Base-by-base conservation (phyloP, 1,140 invertebrate genomes). In the Delia radicum region DNA sequence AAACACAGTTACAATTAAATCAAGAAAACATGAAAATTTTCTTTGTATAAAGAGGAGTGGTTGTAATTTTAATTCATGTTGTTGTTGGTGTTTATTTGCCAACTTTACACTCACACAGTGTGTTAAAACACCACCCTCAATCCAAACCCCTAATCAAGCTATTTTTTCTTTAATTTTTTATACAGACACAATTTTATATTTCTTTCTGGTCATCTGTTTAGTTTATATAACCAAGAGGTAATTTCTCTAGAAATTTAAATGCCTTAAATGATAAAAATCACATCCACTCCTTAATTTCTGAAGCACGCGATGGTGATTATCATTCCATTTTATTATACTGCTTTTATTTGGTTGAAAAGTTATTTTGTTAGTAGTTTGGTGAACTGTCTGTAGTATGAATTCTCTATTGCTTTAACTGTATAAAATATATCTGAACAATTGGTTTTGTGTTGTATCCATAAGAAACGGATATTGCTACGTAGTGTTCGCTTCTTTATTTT, bases 251-350 rank as follows among this genome's bases (percentile, higher is more conserved):
- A 79, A 80, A 78, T 80, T 81, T 84, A 82, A 79, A 81, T 81
- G 80, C 81, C 79, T 81, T 81, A 80, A 81, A 85, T 85, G 83
- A 85, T 85, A 85, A 85, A 85, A 85, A 85, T 85, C 83, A 85
- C 83, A 85, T 82, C 81, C 83, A 85, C 83, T 85, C 83, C 83
- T 81, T 85, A 77, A 85, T 82, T 81, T 85, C 80, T 79, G 62
- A 78, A 79, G 80, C 83, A 85, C 83, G 83, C 83, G 83, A 85
- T 85, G 81, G 80, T 85, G 81, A 85, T 85, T 85, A 85, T 84
- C 83, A 81, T 82, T 84, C 81, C 37, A 74, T 63, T 63, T 42
- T 26, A 65, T 63, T n/a, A n/a, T 46, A 55, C 29, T 37, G 46
- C 21, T 46, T 46, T 46, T 46, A 72, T 46, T 26, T 26, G n/a